phyloP scores from a whole-genome alignment of 2,797 vertebrate genomes.

The Sebastes reedi region DNA sequence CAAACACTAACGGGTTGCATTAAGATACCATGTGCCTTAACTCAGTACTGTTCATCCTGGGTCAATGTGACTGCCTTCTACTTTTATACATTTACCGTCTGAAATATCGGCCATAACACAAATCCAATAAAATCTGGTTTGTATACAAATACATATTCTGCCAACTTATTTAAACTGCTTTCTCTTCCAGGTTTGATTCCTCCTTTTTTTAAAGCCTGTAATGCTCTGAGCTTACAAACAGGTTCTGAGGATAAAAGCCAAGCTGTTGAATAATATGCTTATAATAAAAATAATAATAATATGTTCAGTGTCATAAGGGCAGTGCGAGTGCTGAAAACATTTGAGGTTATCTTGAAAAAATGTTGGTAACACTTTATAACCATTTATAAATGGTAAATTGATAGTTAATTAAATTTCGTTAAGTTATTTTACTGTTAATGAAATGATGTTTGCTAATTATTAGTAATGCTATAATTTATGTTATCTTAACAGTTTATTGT shows the following conservation, averaged over 20 bases:
- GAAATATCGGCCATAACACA: slow-evolving; percentile 31
- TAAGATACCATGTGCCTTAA: slow-evolving; percentile 17
- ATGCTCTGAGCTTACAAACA: not conserved
- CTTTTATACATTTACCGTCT: slow-evolving; percentile 52
- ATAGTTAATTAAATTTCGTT: too few species aligned
- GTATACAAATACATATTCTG: slow-evolving; percentile 6
- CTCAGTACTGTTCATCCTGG: slow-evolving; percentile 13
- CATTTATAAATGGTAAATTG: too few species aligned
- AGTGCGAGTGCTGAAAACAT: too few species aligned
- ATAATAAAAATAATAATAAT: too few species aligned
- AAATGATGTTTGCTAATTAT: too few species aligned
- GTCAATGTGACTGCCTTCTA: slow-evolving; percentile 11
- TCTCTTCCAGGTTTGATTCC: not conserved
- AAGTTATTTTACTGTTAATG: too few species aligned
- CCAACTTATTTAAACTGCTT: not conserved
- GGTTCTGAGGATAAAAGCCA: not conserved
- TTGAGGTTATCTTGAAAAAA: too few species aligned
- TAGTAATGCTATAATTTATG: too few species aligned
- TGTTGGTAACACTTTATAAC: too few species aligned
- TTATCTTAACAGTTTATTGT: too few species aligned
- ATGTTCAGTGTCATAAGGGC: too few species aligned
- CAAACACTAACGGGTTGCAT: slow-evolving; percentile 43
- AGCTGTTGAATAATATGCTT: not conserved
- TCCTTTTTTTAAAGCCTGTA: not conserved
- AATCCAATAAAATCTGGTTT: slow-evolving; percentile 66